These are phyloP conservation scores for Zapus hudsonius DNA, from an alignment of 2,113 vertebrate genomes.

Conservation along the genomic window DNA sequence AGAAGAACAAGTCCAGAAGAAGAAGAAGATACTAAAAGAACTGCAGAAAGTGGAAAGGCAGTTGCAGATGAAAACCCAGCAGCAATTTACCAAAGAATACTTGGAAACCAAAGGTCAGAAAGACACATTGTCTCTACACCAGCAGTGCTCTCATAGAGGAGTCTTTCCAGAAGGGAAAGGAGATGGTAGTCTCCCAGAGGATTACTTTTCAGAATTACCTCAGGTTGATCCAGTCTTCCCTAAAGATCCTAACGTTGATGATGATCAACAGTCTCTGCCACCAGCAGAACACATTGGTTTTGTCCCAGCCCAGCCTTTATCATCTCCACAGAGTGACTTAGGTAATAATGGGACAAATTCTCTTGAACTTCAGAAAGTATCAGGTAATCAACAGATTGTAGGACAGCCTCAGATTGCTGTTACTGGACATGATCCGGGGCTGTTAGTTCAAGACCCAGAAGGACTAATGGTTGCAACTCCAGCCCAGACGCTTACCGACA, in stretches of 20 bases:
- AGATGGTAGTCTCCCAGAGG: conserved; percentile 87
- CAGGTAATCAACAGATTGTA: conserved; percentile 91
- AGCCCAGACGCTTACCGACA: conserved; percentile 98
- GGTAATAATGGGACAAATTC: conserved; percentile 92
- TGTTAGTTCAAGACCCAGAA: conserved; percentile 94
- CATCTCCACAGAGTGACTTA: conserved; percentile 90
- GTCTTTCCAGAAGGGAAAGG: conserved; percentile 89
- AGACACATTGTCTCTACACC: conserved; percentile 86
- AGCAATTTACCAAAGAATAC: conserved; percentile 99
- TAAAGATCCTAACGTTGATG: conserved; percentile 86
- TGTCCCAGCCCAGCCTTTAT: conserved; percentile 94
- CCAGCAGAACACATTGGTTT: conserved; percentile 90
- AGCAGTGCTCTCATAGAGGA: conserved; percentile 91
- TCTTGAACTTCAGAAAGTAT: conserved; percentile 95
- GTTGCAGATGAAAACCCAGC: conserved; percentile 99
- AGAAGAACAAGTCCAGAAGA: conserved; percentile 99
- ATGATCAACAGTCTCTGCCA: conserved; percentile 85
- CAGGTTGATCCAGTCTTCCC: conserved; percentile 93
- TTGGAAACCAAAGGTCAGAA: conserved; percentile 98
- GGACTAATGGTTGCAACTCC: conserved; percentile 95
- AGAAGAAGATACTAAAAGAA: conserved; percentile 99
- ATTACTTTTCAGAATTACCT: conserved; percentile 93
- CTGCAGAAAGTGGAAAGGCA: conserved; percentile 99
- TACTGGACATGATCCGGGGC: conserved; percentile 91
- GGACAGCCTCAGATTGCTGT: conserved; percentile 92